phyloP scores from a whole-genome alignment of 2,797 vertebrate genomes.

The Sebastes matsubarae region DNA sequence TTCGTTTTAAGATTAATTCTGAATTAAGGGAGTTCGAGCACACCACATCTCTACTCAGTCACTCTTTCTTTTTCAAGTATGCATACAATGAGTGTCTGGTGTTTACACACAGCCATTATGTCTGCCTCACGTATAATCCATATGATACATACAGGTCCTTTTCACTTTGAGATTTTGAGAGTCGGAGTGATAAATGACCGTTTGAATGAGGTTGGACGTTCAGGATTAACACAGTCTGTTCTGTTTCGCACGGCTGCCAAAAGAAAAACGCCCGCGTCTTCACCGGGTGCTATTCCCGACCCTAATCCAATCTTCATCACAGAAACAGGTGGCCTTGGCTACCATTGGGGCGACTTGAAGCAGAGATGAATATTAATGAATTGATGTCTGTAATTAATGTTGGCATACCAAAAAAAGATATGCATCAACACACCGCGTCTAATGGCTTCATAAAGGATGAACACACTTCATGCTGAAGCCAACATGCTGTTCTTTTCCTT shows the following conservation, averaged over 20 bases:
- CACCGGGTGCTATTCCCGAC: conserved; percentile 24
- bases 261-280: conserved; percentile 51
- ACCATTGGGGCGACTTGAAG: conserved; percentile 32
- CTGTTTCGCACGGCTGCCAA: conserved; percentile 61
- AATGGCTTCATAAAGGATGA: conserved; percentile 26
- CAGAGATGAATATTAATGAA: conserved; percentile 63
- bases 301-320: conserved; percentile 63
- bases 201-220: conserved; percentile 63
- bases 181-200: conserved; percentile 70
- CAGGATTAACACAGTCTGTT: conserved; percentile 76
- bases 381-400: conserved; percentile 60
- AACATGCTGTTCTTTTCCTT: not conserved
- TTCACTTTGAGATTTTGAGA: conserved; percentile 17
- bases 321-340: conserved; percentile 71
- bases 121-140: not conserved
- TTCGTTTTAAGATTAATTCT: not conserved
- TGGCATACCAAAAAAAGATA: conserved; percentile 45
- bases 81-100: not conserved
- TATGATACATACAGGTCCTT: conserved; percentile 12
- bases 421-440: conserved; percentile 12
- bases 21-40: not conserved
- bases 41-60: not conserved
- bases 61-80: not conserved
- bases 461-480: not conserved
- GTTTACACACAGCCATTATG: not conserved